Percentiles rank a stretch among this genome's conserved stretches.
phyloP scores from a whole-genome alignment of 2,888 invertebrate species.

The Macrophya annulata region DNA sequence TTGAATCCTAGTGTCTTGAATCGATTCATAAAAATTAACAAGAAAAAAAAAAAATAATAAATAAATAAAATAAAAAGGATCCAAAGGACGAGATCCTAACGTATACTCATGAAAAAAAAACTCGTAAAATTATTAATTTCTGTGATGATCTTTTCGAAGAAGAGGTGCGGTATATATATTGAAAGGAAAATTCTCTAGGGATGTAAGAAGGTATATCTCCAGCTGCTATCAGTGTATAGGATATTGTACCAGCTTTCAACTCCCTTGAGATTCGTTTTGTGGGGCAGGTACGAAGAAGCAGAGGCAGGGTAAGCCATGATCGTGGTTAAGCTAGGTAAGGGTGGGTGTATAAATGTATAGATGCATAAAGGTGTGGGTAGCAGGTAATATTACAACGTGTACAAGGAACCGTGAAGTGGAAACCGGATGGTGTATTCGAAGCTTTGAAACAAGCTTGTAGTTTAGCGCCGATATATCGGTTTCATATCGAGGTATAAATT shows the following conservation, averaged over 20 bases:
- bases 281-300: neutral
- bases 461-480: neutral
- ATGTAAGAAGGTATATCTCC: neutral
- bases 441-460: neutral
- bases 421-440: conserved; percentile 21
- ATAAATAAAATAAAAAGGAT: no score
- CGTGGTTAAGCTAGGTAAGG: conserved; percentile 5
- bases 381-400: neutral
- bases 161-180: neutral
- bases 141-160: neutral
- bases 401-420: neutral
- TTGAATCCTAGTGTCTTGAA: no score
- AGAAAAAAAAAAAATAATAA: no score
- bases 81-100: no score
- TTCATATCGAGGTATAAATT: neutral
- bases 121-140: neutral
- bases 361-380: neutral
- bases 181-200: neutral
- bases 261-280: conserved; percentile 28
- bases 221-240: neutral
- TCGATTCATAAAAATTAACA: no score
- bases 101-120: neutral
- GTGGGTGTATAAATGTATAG: neutral
- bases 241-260: conserved; percentile 19
- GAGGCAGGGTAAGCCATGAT: conserved; percentile 17